A percentile compares a stretch with the other conserved stretches of the same genome.
phyloP scores from a whole-genome alignment of 92 coral and sea anemone species.

The Epizoanthus stellaris region DNA sequence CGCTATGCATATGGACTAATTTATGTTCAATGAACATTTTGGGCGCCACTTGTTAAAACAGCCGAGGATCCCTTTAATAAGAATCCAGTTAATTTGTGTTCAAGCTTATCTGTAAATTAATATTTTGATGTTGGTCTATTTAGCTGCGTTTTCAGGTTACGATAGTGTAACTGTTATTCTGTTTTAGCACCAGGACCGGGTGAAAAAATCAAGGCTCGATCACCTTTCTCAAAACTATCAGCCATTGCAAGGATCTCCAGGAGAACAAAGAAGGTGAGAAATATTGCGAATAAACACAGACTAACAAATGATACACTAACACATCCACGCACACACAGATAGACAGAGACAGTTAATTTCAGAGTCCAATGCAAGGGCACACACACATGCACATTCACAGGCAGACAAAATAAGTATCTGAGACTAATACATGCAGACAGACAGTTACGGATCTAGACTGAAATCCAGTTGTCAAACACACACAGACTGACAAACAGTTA shows the following conservation, averaged over 20 bases:
- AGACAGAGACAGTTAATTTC: background rate
- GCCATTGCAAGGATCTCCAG: slow-evolving; percentile 89
- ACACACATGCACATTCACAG: background rate
- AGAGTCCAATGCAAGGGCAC: background rate
- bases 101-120: background rate
- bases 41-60: too few relatives aligned
- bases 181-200: slow-evolving; percentile 51
- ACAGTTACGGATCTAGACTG: too few relatives aligned
- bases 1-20: too few relatives aligned
- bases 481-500: too few relatives aligned
- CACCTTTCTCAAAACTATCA: slow-evolving; percentile 93
- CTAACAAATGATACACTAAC: background rate
- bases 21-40: too few relatives aligned
- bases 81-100: too few relatives aligned
- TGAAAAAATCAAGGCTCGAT: slow-evolving; percentile 70
- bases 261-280: slow-evolving; percentile 73
- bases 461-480: too few relatives aligned
- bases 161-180: slow-evolving; percentile 13
- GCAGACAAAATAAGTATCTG: background rate
- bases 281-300: background rate
- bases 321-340: background rate
- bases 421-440: too few relatives aligned
- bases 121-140: background rate
- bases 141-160: slow-evolving; percentile 3
- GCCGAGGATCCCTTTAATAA: too few relatives aligned